Conservation (phyloP, 1,140 invertebrate genomes). For the Reticulitermes speratus region DNA sequence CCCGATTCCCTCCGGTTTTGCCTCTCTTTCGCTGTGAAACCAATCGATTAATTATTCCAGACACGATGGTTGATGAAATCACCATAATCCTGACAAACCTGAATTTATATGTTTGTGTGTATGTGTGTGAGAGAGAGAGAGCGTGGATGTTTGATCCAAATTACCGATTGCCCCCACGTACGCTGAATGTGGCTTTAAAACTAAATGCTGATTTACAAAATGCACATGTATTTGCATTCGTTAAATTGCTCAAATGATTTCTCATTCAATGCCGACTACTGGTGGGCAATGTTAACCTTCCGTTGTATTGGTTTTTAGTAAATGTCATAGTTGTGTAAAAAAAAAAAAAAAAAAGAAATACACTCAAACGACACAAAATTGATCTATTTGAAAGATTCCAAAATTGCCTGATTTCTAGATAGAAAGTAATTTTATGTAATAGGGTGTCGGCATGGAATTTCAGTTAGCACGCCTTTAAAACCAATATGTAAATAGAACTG, state of each 20-base stretch:
- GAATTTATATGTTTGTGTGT: not conserved
- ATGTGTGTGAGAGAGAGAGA: no score
- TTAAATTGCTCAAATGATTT: constrained; percentile 2
- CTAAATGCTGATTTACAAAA: constrained; percentile 4
- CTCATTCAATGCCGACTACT: not conserved
- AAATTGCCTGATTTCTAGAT: not conserved
- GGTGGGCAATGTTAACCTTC: not conserved
- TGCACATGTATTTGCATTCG: not conserved
- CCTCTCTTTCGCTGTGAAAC: not conserved
- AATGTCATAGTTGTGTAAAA: not conserved
- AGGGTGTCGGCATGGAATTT: not conserved
- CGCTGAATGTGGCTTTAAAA: not conserved
- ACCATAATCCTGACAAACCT: constrained; percentile 5
- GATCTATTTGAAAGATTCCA: no score
- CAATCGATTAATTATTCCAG: constrained; percentile 7
- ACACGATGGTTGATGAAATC: constrained; percentile 12
- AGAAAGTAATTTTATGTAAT: not conserved
- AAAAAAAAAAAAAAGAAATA: not conserved
- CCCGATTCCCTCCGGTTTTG: not conserved
- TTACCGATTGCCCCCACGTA: constrained; percentile 13
- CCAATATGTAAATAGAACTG: not conserved
- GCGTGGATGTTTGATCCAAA: not conserved
- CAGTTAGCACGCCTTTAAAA: not conserved
- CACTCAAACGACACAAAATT: not conserved
- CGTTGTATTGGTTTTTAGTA: not conserved